phyloP scores from a whole-genome alignment of 2,113 vertebrate genomes.

The Periophthalmodon schlosseri region DNA sequence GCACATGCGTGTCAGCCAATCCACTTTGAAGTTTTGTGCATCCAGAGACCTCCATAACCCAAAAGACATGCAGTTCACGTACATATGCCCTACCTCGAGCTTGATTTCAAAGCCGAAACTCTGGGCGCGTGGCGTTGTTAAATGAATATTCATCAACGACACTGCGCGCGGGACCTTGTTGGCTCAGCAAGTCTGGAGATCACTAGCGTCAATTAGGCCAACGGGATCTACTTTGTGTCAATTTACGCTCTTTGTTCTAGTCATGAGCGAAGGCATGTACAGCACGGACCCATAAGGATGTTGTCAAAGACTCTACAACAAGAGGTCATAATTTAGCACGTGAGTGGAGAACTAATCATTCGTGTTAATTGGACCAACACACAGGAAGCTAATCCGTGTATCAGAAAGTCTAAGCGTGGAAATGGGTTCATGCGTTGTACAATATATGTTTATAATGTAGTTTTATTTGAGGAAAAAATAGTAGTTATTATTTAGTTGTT shows the following conservation, averaged over 20 bases:
- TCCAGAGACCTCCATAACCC: neutral
- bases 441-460: neutral
- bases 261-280: conserved; percentile 2
- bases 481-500: neutral
- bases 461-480: neutral
- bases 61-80: neutral
- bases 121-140: conserved; percentile 41
- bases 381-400: neutral
- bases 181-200: conserved; percentile 36
- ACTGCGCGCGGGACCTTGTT: conserved; percentile 43
- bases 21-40: conserved; percentile 68
- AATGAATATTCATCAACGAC: conserved; percentile 63
- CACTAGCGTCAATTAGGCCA: conserved; percentile 54
- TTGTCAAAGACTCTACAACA: neutral
- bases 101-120: neutral
- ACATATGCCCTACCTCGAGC: neutral
- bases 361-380: neutral
- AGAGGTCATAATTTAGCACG: neutral
- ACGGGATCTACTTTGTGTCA: conserved; percentile 32
- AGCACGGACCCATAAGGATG: neutral
- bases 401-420: neutral
- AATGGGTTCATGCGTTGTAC: no score
- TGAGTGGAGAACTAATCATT: neutral
- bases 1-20: conserved; percentile 52
- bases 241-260: conserved; percentile 20